Evolutionary conservation across 2,113 vertebrate genomes (phyloP), one percentile per base, ranked within the genome.

Genomic region (Zosterops borbonicus): DNA sequence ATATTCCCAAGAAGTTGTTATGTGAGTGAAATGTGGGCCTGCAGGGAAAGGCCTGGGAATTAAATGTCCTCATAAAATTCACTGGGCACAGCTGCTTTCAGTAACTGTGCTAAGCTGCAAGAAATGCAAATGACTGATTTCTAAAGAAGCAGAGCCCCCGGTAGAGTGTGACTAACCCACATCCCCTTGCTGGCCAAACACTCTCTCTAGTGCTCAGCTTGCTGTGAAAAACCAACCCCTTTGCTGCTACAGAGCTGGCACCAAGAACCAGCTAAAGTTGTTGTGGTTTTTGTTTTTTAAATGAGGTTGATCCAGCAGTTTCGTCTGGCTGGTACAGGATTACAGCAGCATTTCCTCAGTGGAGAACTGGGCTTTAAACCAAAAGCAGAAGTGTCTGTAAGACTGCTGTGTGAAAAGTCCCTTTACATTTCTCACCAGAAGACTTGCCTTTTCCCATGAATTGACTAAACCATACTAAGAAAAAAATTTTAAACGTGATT

Each of bases 71-170:
- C 82, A 71, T 70, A 80, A 92, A 93, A 86, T 83, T 88, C 58
- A 33, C 42, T 28, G 33, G 73, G 59, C 68, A 90, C 58, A 93
- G 80, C 80, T 92, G 71, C 68, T 67, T 82, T 81, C 83, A 70
- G 68, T 56, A 67, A 31, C 70, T 67, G 22, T 60, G 37, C 60
- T 94, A 68, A 92, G 49, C 88, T 94, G 41, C 58, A 87, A 71
- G 68, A 95, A 97, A 93, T 81, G 85, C 37, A 64, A 92, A 90
- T 83, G 31, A 81, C 44, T 81, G 35, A 49, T 90, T 83, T 77
- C 41, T 60, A 37, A 69, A 77, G 78, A 67, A 47, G 3, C 44
- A 75, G 67, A 86, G 63, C n/a, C 37, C 62, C 33, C 3, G 1
- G 21, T 9, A 37, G 73, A 68, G 68, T 78, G 83, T 87, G 79